Base-by-base conservation (phyloP, 2,888 invertebrate genomes). In the Nemurella pictetii region DNA sequence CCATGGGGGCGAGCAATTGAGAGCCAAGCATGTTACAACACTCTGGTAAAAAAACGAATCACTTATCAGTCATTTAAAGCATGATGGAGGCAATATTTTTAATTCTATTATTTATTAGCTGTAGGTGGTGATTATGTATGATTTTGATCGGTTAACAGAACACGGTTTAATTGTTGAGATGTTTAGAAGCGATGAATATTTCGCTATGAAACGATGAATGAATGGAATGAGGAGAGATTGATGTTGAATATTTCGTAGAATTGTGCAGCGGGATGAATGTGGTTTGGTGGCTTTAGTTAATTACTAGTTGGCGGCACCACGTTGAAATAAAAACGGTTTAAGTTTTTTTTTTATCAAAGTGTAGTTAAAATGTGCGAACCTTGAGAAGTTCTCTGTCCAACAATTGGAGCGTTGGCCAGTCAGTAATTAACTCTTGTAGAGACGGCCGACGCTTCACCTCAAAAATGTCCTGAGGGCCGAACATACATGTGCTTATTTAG, bases 401-500 rank as follows among this genome's bases (percentile, higher is more conserved):
- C 91, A 92, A 92, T 91, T 92, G 91, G 91, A 96, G 94, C 89
- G 90, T 93, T 89, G 95, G 95, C 95, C 95, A 96, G 92, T 95
- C 95, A 89, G 94, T 94, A 91, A 95, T 94, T 90, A 95, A 91
- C 92, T 94, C 94, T 90, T 92, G 92, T 88, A 94, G 92, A 91
- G 94, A 93, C 91, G 93, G 93, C 89, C 94, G 93, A 92, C 94
- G 93, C 91, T 92, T 92, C 91, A 93, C 94, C 89, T 93, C 92
- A 93, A 93, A 94, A 90, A 94, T 91, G 90, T 92, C 94, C 94
- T 94, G 93, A 91, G 93, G 92, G 91, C 91, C 55, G 55, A 55
- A 55, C 20, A 55, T 20, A 55, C 55, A 55, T 55, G 55, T 2
- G 55, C 55, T 55, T 55, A 55, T 55, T 55, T 55, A 55, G 20